Evolutionary conservation across 1,140 invertebrate genomes (phyloP).

Genomic region (Globodera ellingtonae): DNA sequence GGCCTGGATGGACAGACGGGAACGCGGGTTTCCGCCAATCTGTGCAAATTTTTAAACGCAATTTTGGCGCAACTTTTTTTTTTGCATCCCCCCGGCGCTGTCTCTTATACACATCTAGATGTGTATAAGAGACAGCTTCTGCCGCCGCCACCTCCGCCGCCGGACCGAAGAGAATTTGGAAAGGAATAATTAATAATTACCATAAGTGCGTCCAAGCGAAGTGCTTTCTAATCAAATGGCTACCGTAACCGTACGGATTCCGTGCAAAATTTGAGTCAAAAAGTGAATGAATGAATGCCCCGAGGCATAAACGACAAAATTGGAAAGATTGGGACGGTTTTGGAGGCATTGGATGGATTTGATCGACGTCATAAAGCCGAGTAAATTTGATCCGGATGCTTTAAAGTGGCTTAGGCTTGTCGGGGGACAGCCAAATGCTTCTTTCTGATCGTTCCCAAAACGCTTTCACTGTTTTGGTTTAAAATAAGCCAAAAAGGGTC

Average conservation of each 20-base stretch:
- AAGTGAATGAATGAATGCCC: not conserved
- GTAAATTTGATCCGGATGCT: too few species aligned
- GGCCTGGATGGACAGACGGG: conserved; percentile 51
- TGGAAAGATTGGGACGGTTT: not conserved
- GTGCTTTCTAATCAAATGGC: not conserved
- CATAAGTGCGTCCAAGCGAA: not conserved
- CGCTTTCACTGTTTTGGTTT: not conserved
- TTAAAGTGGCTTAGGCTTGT: too few species aligned
- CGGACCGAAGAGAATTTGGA: too few species aligned
- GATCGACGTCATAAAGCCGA: too few species aligned
- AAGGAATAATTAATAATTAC: not conserved
- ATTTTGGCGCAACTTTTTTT: not conserved
- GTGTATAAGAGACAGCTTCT: too few species aligned
- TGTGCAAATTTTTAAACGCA: conserved; percentile 8
- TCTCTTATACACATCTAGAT: too few species aligned
- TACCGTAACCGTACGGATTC: too few species aligned
- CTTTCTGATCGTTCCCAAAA: too few species aligned
- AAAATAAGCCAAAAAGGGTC: too few species aligned
- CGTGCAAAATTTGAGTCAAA: too few species aligned
- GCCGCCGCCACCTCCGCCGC: not conserved
- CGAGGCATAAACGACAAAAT: not conserved
- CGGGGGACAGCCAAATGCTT: too few species aligned
- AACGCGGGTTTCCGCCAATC: conserved; percentile 60
- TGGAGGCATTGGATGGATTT: not conserved
- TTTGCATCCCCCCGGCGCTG: not conserved